Base-by-base conservation (phyloP, 1,140 invertebrate genomes). In the Drosophila nasuta region DNA sequence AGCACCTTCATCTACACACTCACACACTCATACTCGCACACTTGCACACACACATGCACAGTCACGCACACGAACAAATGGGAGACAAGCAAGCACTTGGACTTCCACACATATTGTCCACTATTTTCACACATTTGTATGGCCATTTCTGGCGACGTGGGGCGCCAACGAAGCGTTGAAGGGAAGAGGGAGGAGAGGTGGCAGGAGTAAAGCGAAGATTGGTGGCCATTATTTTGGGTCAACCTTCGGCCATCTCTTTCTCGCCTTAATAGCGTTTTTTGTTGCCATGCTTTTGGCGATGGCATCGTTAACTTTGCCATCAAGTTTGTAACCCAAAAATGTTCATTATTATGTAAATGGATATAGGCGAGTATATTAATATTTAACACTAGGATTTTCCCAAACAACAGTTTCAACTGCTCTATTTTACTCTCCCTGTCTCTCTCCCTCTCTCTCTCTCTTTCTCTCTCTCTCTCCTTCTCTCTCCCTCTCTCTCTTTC, bases 61-160 rank as follows among this genome's bases (percentile, higher is more conserved):
- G n/a, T 8, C 74, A 67, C 64, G n/a, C 58, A 58, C 43, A 49
- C 68, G 58, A 52, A 54, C 75, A 71, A 75, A 75, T 75, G 72
- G 66, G 51, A 75, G 72, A 75, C 72, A 75, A 70, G 72, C 72
- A 70, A 70, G 72, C 52, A 70, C 72, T 69, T 66, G 52, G 51
- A 70, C 69, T 75, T 58, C 66, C 72, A 63, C 72, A 75, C 67
- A 80, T 77, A 80, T 82, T 81, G 85, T 88, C 85, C 80, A 88
- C 85, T 88, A 88, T 88, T 87, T 87, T 87, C 83, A 80, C 83
- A 87, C 83, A 87, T 87, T 87, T 83, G 56, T 49, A 58, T 58
- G 67, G 76, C 69, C 72, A 82, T 71, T 54, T 48, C 59, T 57
- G 72, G 20, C 38, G 13, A 46, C 8, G 33, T 25, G 51, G 52